Conservation (phyloP, 2,888 invertebrate genomes). For the Caradrina clavipalpis region DNA sequence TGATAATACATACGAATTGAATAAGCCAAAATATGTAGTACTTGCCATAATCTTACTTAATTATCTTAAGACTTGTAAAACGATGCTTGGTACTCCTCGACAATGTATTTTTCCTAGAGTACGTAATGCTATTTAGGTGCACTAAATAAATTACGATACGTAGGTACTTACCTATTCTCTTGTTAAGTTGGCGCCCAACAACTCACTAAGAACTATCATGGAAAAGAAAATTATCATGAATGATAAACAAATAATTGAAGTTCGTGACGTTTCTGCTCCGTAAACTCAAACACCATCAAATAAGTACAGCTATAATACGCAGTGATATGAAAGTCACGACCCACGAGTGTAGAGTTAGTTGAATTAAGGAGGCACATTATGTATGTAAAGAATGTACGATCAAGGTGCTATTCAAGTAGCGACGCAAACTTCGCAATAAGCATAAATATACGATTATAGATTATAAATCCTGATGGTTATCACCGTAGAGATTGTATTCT, state of each 20-base stretch:
- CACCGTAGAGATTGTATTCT: neutral
- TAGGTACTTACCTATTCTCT: neutral
- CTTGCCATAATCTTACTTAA: too few relatives aligned
- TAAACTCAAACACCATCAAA: constrained; percentile 19
- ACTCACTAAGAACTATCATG: neutral
- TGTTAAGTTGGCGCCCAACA: constrained; percentile 27
- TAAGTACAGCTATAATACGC: neutral
- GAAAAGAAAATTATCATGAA: constrained; percentile 9
- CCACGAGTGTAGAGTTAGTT: constrained; percentile 25
- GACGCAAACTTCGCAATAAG: neutral
- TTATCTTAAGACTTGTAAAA: neutral
- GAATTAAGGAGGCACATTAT: neutral
- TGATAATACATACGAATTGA: too few relatives aligned
- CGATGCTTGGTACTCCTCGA: neutral
- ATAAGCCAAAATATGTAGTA: too few relatives aligned
- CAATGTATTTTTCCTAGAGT: neutral
- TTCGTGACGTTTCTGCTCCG: constrained; percentile 49
- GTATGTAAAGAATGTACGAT: neutral
- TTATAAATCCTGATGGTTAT: neutral
- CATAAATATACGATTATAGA: constrained; percentile 2
- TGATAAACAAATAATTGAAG: constrained; percentile 24
- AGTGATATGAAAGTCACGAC: constrained; percentile 52
- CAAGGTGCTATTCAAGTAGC: constrained; percentile 5
- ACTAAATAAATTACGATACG: neutral
- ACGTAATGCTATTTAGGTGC: too few relatives aligned